Percentiles rank a stretch among this genome's conserved stretches.
Evolutionary conservation across 2,888 invertebrate species (phyloP).

Genomic region (Ischnura elegans): DNA sequence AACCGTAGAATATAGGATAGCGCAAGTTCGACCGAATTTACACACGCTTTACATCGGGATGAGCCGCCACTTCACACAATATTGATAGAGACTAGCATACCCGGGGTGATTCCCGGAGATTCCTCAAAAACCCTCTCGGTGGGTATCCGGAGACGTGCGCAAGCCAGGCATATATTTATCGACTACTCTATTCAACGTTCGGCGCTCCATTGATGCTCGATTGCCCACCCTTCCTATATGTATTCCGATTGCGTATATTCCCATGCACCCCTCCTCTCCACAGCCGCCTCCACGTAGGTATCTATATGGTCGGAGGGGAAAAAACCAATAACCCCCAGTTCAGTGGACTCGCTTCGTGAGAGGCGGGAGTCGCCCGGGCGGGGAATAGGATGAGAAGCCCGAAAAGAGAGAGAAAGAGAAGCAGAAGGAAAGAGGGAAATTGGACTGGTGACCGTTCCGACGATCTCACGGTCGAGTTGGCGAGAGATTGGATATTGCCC

Average conservation of each 20-base stretch:
- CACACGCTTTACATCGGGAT: neutral
- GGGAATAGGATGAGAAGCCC: neutral
- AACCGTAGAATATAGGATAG: no score
- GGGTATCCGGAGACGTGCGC: neutral
- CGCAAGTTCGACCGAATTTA: no score
- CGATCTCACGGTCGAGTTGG: no score
- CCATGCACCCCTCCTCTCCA: neutral
- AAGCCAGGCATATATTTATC: constrained; percentile 5
- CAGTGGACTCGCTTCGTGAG: neutral
- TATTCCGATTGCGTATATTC: constrained; percentile 21
- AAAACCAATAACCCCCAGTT: neutral
- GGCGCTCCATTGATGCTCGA: neutral
- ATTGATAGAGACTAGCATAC: neutral
- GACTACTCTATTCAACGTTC: neutral
- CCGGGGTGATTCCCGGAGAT: neutral
- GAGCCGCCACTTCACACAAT: neutral
- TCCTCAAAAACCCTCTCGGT: no score
- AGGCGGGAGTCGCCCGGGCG: neutral
- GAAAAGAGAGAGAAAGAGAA: neutral
- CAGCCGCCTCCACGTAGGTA: neutral
- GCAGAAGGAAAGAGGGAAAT: neutral
- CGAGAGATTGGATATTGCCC: no score
- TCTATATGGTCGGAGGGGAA: neutral
- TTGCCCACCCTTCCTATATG: neutral
- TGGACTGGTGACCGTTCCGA: neutral